Evolutionary conservation across 2,113 vertebrate genomes (phyloP), one percentile per base, ranked within the genome.

Genomic region (Halcyon malimbica): DNA sequence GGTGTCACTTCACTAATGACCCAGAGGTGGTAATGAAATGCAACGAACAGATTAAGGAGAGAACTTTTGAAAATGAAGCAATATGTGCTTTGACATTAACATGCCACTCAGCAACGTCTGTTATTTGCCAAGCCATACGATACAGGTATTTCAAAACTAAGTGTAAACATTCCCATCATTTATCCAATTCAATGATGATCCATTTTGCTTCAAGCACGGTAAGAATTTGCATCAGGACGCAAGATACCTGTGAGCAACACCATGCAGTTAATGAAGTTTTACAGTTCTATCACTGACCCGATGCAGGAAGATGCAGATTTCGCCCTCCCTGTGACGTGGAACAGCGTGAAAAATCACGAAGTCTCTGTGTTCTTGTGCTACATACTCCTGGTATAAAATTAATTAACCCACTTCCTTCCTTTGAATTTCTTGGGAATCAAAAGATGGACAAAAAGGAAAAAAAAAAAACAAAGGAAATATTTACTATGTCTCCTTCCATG

Each of bases 1-100:
- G 75, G 92, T 82, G 62, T 91, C 85, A 74, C 78, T 92, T 51
- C 85, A 48, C 86, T 97, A 94, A 96, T 96, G 95, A 89, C 90
- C 95, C 42, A 88, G 70, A 41, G 70, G 83, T 29, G 35, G 62
- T 29, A 93, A 74, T 60, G 93, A 81, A 83, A 89, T 26, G n/a
- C 60, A 67, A 46, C 0, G 77, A 89, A 18, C 73, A 93, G 83
- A 77, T 42, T 79, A 33, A 50, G 70, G 77, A 21, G 44, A 91
- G n/a, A 90, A 37, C 82, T 46, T 13, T 1, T 8, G 33, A 13
- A 50, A 79, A 56, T 2, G 42, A 53, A 59, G 59, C 67, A 53
- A 7, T 24, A 6, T 16, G 53, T 41, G 83, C 81, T 64, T 16
- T 91, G 91, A 13, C 77, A 71, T 60, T 64, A 65, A 13, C 50